Evolutionary conservation across 2,888 invertebrate genomes (phyloP), one percentile per base, ranked within the genome.

Genomic region (Cerceris ruficornis): DNA sequence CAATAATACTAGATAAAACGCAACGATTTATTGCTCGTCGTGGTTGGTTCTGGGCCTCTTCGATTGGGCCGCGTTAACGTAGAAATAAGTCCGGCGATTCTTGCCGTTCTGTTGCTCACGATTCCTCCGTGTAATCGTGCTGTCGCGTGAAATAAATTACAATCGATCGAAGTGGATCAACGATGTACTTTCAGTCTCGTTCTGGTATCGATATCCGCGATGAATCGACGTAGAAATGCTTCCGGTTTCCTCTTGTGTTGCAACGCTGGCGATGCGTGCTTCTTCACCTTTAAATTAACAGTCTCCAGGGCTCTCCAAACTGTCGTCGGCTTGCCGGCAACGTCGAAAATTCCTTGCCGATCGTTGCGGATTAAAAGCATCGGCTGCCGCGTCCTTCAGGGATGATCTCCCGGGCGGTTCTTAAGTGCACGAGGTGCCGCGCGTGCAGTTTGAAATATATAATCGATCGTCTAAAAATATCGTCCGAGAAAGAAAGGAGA

Each of bases 381-480:
- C 28, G 28, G 4, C 28, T 28, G 4, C 28, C 4, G 4, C 43
- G 55, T 14, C 59, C 11, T 43, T n/a, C 43, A 28, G 28, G 28
- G 28, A 28, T 61, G 17, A 14, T 42, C 13, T 13, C 39, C 57
- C 57, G 59, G 41, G n/a, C n/a, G n/a, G 60, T 61, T 61, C 49
- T 14, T 50, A 46, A 50, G 39, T 50, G n/a, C 69, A 46, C 46
- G 62, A 62, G 43, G 43, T 17, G 69, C 69, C 69, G 46, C 55
- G 66, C 58, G 69, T 74, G 74, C 62, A 43, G 55, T 68, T 70
- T 60, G 60, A 69, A 60, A 69, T 67, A 75, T 17, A 46, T 57
- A 55, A 75, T 81, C 75, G 81, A 78, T 79, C 83, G 72, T 83
- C 78, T 71, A 77, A 83, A 81, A 77, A 78, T 75, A 77, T 65